A percentile compares a stretch with the other conserved stretches of the same genome.
These are phyloP conservation scores for Leiothrix lutea DNA, from an alignment of 2,113 vertebrate species.

Conservation along the genomic window DNA sequence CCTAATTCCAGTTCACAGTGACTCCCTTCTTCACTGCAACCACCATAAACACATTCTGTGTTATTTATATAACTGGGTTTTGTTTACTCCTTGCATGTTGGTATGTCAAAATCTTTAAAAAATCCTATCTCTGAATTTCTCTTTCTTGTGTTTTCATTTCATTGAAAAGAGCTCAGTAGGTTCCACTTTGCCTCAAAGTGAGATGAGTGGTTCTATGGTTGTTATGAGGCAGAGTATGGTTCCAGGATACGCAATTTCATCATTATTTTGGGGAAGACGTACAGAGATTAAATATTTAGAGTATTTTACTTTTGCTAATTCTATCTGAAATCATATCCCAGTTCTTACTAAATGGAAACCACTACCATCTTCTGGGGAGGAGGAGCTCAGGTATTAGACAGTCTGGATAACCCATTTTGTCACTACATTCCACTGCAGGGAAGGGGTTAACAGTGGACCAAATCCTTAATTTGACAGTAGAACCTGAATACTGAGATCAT, in stretches of 20 bases:
- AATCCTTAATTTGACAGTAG: neutral
- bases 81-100: neutral
- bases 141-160: neutral
- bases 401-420: neutral
- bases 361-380: neutral
- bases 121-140: neutral
- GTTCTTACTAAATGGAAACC: neutral
- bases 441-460: neutral
- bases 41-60: neutral
- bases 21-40: neutral
- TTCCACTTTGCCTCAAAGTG: neutral
- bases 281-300: neutral
- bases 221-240: neutral
- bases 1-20: neutral
- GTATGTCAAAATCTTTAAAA: neutral
- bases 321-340: neutral
- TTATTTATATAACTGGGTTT: neutral
- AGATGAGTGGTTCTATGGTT: fast-evolving
- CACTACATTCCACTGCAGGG: neutral
- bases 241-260: neutral
- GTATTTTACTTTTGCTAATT: neutral
- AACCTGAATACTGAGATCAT: neutral
- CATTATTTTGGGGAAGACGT: neutral
- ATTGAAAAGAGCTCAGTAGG: neutral
- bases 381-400: neutral